phyloP scores from a whole-genome alignment of 2,888 invertebrate species.

The Escarpia spicata region DNA sequence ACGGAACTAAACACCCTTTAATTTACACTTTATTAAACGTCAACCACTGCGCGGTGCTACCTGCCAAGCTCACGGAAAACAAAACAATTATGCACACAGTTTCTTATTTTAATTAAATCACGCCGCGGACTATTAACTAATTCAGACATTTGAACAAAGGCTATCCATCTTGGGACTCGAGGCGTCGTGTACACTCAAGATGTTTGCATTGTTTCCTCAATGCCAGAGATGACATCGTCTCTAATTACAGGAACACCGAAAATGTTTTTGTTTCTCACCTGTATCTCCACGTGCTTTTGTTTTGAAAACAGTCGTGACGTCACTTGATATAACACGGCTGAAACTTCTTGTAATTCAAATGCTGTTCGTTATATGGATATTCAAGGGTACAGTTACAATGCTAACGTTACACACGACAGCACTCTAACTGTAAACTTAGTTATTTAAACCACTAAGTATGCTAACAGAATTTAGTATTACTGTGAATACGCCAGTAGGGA shows the following conservation, averaged over 20 bases:
- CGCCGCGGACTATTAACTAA: neutral
- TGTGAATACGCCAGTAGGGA: neutral
- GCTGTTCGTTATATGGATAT: neutral
- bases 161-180: neutral
- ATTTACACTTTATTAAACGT: too few species aligned
- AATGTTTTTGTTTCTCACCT: neutral
- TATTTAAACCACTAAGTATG: neutral
- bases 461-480: neutral
- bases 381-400: neutral
- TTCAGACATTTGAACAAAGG: neutral
- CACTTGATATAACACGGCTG: neutral
- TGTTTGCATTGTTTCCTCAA: neutral
- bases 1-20: too few species aligned
- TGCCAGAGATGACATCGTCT: neutral
- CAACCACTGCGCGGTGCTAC: too few species aligned
- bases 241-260: neutral
- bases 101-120: neutral
- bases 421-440: neutral
- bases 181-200: neutral
- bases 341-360: neutral
- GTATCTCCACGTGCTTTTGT: neutral
- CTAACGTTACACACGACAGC: neutral
- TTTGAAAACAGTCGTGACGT: slow-evolving; percentile 11
- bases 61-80: too few species aligned
- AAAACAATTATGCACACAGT: neutral